Evolutionary conservation across 2,888 invertebrate species (phyloP).

Genomic region (Poecilus cupreus): DNA sequence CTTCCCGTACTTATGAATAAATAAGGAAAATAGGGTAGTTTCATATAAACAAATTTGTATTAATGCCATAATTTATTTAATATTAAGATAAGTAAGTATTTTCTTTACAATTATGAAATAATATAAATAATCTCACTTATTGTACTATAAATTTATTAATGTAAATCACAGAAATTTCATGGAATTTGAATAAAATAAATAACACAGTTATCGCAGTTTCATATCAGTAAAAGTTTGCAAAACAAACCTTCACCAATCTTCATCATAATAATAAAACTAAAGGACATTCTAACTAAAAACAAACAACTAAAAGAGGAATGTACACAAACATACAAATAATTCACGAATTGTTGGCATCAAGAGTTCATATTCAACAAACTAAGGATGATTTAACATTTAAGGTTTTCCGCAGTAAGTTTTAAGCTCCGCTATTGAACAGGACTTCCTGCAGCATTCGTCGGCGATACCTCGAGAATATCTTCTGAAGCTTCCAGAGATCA

Average conservation of each 20-base stretch:
- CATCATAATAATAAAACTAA: not conserved
- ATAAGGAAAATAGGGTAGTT: not conserved
- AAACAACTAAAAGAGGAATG: conserved; percentile 20
- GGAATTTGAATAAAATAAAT: conserved; percentile 40
- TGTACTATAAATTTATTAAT: conserved; percentile 51
- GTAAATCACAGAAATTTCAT: conserved; percentile 57
- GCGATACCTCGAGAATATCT: conserved; percentile 68
- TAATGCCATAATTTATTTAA: conserved; percentile 50
- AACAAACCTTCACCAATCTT: conserved; percentile 19
- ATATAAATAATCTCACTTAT: conserved; percentile 57
- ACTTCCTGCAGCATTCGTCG: conserved; percentile 72
- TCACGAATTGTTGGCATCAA: not conserved
- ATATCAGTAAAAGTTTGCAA: conserved; percentile 33
- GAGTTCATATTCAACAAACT: not conserved
- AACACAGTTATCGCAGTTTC: conserved; percentile 54
- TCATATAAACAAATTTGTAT: not conserved
- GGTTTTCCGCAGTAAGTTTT: conserved; percentile 68
- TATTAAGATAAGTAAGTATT: conserved; percentile 47
- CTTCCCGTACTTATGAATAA: no score
- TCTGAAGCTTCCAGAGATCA: conserved; percentile 67
- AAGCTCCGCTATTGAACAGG: conserved; percentile 70
- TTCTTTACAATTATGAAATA: conserved; percentile 51
- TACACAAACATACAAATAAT: not conserved
- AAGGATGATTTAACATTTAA: not conserved
- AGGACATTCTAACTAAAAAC: not conserved